Evolutionary conservation across 2,797 vertebrate genomes (phyloP), one percentile per base, ranked within the genome.

Genomic region (Todus mexicanus): DNA sequence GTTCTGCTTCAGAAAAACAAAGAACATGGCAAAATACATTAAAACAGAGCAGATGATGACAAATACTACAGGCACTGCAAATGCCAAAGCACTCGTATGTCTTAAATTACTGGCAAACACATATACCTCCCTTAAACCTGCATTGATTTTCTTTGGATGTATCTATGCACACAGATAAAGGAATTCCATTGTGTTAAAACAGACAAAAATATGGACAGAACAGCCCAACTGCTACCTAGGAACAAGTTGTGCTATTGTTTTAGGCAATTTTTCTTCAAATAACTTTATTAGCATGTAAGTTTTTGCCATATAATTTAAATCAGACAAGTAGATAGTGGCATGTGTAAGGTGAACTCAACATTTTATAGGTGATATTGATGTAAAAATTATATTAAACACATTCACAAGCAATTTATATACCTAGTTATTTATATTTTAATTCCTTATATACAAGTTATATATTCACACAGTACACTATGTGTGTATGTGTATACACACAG

Each of bases 181-280:
- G 35, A 94, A 92, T 83, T 59, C 20, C 47, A 91, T 37, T 61
- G 23, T 35, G 13, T 56, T 87, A 47, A 85, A 89, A 9, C 18
- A 76, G 8, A 77, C 11, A 68, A 75, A 88, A 60, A 15, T 9
- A 64, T 0, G 2, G 5, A 11, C 6, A 63, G 71, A 78, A 56
- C 26, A 38, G 22, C 4, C 6, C 47, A 84, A 42, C 3, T 54
- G 15, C 50, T 75, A 43, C 19, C 23, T 57, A 17, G 8, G 57
- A 64, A 79, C 21, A 50, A 75, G 16, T 43, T 87, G 17, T 61
- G 25, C 35, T 70, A 9, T 7, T 42, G 16, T 12, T 60, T 37
- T 35, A 13, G 10, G 22, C 29, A 71, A 23, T 50, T 43, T 76
- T 60, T 40, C 6, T 18, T 66, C 13, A 40, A 65, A 53, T 29